Conservation (phyloP, 2,888 invertebrate genomes). For the Drosophila demipolita region DNA sequence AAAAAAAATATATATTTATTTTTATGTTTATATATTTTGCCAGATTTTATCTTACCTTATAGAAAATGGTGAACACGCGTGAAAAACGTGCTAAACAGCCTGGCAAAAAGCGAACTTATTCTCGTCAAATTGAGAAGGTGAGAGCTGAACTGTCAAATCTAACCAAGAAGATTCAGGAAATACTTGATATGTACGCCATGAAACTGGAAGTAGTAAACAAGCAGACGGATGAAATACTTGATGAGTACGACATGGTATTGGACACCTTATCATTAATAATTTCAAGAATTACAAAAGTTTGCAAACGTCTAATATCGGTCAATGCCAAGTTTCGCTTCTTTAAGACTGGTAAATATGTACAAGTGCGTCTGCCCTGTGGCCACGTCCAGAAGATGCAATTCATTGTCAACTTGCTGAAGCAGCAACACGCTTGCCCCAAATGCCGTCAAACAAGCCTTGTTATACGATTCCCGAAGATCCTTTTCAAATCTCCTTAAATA, state of each 20-base stretch:
- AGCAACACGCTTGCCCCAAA: not conserved
- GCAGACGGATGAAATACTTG: no score
- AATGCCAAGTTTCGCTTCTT: no score
- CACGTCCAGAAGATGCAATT: not conserved
- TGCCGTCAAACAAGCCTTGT: not conserved
- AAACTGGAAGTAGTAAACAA: no score
- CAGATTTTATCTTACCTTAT: no score
- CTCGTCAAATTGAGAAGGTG: not conserved
- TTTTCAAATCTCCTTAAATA: rapidly evolving
- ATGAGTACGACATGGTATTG: no score
- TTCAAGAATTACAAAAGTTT: no score
- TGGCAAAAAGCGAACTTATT: not conserved
- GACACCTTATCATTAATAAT: no score
- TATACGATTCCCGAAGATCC: not conserved
- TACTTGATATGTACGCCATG: no score
- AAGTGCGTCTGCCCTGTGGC: not conserved
- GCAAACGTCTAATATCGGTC: no score
- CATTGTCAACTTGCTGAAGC: not conserved
- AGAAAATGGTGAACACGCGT: not conserved
- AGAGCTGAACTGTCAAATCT: rapidly evolving
- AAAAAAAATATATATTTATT: no score
- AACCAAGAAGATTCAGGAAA: not conserved
- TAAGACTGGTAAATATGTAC: not conserved
- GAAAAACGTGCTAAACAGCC: no score
- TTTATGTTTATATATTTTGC: no score